phyloP scores from a whole-genome alignment of 2,797 vertebrate species.

The Tiaroga cobitis region DNA sequence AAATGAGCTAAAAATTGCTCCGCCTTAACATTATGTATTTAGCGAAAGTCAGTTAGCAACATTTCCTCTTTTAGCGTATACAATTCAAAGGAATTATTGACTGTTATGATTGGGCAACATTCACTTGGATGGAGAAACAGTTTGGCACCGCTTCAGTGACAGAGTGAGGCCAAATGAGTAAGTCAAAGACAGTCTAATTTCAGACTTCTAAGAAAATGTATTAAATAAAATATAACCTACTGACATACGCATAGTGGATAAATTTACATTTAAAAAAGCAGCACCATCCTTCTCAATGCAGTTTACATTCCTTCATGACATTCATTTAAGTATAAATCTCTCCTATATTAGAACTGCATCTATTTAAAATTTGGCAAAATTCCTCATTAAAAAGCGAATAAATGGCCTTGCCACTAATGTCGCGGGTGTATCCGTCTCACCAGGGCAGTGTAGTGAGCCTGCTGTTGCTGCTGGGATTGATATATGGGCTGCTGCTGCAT shows the following conservation, averaged over 20 bases:
- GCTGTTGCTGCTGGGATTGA: slow-evolving; percentile 84
- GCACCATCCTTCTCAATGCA: not conserved
- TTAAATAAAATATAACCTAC: slow-evolving; percentile 32
- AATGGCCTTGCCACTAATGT: slow-evolving; percentile 1
- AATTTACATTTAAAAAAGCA: not conserved
- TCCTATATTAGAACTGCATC: not conserved
- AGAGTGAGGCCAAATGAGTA: slow-evolving; percentile 52
- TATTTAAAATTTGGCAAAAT: not conserved
- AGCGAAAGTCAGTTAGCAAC: slow-evolving; percentile 69
- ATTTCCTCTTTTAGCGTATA: slow-evolving; percentile 70
- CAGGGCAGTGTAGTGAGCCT: slow-evolving; percentile 86
- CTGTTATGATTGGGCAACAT: slow-evolving; percentile 61
- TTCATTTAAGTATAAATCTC: not conserved
- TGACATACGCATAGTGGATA: not conserved
- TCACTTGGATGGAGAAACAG: slow-evolving; percentile 55
- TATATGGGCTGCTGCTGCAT: slow-evolving; percentile 83
- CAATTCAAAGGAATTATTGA: slow-evolving; percentile 67
- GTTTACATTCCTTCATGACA: not conserved
- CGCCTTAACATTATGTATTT: slow-evolving; percentile 69
- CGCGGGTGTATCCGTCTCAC: slow-evolving; percentile 73
- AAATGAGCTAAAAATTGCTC: slow-evolving; percentile 74
- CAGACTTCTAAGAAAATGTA: slow-evolving; percentile 40
- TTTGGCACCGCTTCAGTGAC: slow-evolving; percentile 67
- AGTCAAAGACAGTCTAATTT: slow-evolving; percentile 48
- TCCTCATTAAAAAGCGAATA: not conserved